Conservation (phyloP, 2,113 vertebrate genomes). For the Merops nubicus region DNA sequence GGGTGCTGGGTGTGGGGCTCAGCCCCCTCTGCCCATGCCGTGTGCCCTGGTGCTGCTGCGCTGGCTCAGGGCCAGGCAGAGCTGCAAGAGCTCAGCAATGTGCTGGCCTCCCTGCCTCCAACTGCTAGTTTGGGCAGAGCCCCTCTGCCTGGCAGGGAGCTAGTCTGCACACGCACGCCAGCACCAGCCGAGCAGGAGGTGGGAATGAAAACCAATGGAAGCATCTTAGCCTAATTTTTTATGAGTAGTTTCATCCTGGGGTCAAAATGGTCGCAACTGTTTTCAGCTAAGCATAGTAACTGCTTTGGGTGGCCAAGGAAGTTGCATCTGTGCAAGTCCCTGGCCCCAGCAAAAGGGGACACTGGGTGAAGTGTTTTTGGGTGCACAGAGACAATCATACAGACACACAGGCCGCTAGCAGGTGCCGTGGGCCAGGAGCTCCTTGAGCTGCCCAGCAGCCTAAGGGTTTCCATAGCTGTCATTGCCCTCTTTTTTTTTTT, state of each 20-base stretch:
- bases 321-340: accelerated
- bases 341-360: background rate
- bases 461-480: background rate
- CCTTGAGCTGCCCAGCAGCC: background rate
- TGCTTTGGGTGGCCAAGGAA: background rate
- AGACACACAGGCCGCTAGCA: background rate
- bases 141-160: background rate
- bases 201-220: background rate
- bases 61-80: background rate
- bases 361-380: background rate
- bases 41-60: accelerated
- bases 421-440: background rate
- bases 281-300: background rate
- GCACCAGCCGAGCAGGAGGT: accelerated
- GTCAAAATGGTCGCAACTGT: background rate
- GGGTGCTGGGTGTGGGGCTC: background rate
- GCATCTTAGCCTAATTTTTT: background rate
- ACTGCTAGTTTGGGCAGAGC: background rate
- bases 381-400: background rate
- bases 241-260: background rate
- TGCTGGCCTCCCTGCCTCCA: background rate
- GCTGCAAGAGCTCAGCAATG: accelerated
- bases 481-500: background rate
- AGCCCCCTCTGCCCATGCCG: accelerated
- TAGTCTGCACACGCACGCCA: background rate